A percentile compares a stretch with the other conserved stretches of the same genome.
Conservation (phyloP, 2,888 invertebrate genomes). For the Sturmia bella region DNA sequence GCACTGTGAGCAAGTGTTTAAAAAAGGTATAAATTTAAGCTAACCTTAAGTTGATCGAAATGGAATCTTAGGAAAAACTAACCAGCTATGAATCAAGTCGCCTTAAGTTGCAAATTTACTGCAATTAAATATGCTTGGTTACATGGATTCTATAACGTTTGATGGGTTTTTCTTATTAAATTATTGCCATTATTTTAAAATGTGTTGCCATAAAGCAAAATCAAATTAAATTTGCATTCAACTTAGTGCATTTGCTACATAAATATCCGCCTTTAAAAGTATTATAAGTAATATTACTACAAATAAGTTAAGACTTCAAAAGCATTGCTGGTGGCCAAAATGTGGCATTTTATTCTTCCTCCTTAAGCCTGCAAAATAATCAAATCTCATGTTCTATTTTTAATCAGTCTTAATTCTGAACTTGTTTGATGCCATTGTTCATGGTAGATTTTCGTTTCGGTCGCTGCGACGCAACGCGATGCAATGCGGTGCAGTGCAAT, state of each 20-base stretch:
- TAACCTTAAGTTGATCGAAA: no score
- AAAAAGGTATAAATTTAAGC: no score
- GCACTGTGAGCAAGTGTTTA: no score
- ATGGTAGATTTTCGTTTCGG: conserved; percentile 2
- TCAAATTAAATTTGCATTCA: not conserved
- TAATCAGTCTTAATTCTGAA: conserved; percentile 28
- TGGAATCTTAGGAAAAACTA: no score
- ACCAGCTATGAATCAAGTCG: no score
- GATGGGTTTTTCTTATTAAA: no score
- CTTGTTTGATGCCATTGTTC: not conserved
- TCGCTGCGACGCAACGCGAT: not conserved
- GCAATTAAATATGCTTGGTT: no score
- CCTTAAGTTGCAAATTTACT: no score
- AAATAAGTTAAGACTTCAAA: conserved; percentile 28
- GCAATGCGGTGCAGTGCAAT: not conserved
- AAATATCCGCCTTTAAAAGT: conserved; percentile 26
- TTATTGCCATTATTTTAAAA: not conserved
- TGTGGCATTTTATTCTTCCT: conserved; percentile 14
- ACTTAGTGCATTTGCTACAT: not conserved
- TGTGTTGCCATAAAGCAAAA: not conserved
- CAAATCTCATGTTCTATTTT: conserved; percentile 55
- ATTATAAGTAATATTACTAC: not conserved
- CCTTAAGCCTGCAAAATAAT: conserved; percentile 42
- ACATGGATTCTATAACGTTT: no score
- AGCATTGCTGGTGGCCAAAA: conserved; percentile 47